Conservation (phyloP, 2,797 vertebrate species). For the Enteromius trimaculatus region DNA sequence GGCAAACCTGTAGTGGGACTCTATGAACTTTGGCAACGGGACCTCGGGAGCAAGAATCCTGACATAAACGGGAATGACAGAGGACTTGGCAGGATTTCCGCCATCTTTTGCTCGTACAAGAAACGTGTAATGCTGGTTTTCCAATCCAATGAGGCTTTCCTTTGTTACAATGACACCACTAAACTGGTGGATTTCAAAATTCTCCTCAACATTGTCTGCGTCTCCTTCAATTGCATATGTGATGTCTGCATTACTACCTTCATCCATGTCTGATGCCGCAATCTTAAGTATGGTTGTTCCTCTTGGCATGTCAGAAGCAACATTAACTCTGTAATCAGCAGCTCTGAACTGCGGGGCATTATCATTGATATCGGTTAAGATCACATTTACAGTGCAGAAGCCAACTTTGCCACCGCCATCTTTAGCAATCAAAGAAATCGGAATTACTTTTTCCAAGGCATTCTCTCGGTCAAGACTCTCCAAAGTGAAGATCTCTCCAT, state of each 20-base stretch:
- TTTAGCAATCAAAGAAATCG: constrained; percentile 90
- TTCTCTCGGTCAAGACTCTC: constrained; percentile 94
- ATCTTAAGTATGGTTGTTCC: constrained; percentile 89
- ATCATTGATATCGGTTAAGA: constrained; percentile 96
- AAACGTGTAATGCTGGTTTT: constrained; percentile 91
- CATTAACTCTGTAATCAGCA: constrained; percentile 87
- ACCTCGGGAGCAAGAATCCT: constrained; percentile 88
- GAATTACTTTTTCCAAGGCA: constrained; percentile 88
- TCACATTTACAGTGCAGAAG: constrained; percentile 92
- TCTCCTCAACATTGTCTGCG: constrained; percentile 89
- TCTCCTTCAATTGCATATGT: constrained; percentile 89
- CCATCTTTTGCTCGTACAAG: constrained; percentile 90
- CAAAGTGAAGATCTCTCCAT: constrained; percentile 88
- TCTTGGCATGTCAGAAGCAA: constrained; percentile 85
- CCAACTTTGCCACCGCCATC: constrained; percentile 94
- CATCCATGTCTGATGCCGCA: constrained; percentile 92
- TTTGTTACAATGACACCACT: constrained; percentile 90
- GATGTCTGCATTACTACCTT: constrained; percentile 96
- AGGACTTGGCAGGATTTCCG: constrained; percentile 85
- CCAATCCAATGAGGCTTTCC: constrained; percentile 96
- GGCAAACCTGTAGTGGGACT: constrained; percentile 89
- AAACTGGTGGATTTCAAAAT: constrained; percentile 90
- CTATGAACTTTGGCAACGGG: constrained; percentile 86
- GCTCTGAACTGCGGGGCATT: constrained; percentile 96
- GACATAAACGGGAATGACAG: constrained; percentile 88